phyloP scores from a whole-genome alignment of 1,140 invertebrate species.

The Lepidurus couesii region DNA sequence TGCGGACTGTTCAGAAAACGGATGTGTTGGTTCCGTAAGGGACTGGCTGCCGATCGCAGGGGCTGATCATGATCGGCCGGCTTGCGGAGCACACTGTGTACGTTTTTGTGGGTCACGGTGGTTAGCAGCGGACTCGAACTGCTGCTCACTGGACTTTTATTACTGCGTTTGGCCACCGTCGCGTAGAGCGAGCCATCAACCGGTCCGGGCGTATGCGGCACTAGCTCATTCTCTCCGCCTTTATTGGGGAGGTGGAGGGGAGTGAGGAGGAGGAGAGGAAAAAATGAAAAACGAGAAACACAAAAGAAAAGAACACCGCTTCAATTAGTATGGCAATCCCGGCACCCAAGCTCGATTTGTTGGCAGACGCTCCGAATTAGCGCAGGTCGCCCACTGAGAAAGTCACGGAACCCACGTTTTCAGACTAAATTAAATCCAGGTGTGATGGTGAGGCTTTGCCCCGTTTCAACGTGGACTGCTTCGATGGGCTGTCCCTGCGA shows the following conservation, averaged over 20 bases:
- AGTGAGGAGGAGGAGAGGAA: too few species aligned
- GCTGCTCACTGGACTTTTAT: not conserved
- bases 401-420: not conserved
- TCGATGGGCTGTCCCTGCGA: not conserved
- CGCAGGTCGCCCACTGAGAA: constrained; percentile 6
- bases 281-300: constrained; percentile 30
- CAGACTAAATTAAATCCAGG: not conserved
- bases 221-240: constrained; percentile 13
- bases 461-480: not conserved
- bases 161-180: constrained; percentile 57
- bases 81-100: constrained; percentile 12
- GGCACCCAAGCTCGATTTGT: not conserved
- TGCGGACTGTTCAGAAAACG: constrained; percentile 52
- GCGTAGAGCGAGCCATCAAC: constrained; percentile 85
- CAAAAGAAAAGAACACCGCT: constrained; percentile 27
- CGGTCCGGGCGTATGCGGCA: constrained; percentile 64
- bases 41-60: constrained; percentile 35
- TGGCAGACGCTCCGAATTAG: not conserved
- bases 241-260: not conserved
- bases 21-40: constrained; percentile 31
- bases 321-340: not conserved
- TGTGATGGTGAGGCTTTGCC: not conserved
- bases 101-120: not conserved
- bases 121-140: not conserved
- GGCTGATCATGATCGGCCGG: constrained; percentile 35